Conservation (phyloP, 2,113 vertebrate species). For the Hydrolagus affinis region DNA sequence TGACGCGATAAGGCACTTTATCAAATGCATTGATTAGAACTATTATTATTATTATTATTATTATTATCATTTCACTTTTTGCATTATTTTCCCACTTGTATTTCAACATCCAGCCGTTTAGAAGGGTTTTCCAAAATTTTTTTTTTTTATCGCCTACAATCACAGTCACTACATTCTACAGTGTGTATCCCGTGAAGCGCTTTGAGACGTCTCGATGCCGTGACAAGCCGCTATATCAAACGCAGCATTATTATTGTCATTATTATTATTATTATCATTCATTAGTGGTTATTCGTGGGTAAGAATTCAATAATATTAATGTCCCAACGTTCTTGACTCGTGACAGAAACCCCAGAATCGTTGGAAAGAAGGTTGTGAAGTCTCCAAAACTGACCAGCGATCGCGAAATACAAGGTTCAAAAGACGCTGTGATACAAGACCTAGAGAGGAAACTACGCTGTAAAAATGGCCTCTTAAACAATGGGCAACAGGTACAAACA, state of each 20-base stretch:
- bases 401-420: constrained; percentile 85
- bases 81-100: too few relatives aligned
- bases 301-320: too few relatives aligned
- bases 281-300: too few relatives aligned
- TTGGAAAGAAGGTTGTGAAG: constrained; percentile 64
- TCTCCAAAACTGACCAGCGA: constrained; percentile 70
- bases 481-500: constrained; percentile 71
- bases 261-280: too few relatives aligned
- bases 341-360: constrained; percentile 66
- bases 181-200: background rate
- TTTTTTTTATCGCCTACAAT: background rate
- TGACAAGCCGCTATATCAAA: background rate
- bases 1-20: too few relatives aligned
- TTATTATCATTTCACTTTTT: too few relatives aligned
- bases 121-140: background rate
- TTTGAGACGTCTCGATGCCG: background rate
- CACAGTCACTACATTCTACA: background rate
- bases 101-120: too few relatives aligned
- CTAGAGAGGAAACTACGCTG: constrained; percentile 83
- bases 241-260: background rate
- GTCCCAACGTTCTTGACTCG: background rate
- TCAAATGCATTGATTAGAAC: too few relatives aligned
- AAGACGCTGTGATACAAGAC: constrained; percentile 91
- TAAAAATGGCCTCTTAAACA: constrained; percentile 75
- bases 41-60: too few relatives aligned